Percentiles rank a stretch among this genome's conserved stretches.
Evolutionary conservation across 2,113 vertebrate genomes (phyloP).

Genomic region (Chaetops frenatus): DNA sequence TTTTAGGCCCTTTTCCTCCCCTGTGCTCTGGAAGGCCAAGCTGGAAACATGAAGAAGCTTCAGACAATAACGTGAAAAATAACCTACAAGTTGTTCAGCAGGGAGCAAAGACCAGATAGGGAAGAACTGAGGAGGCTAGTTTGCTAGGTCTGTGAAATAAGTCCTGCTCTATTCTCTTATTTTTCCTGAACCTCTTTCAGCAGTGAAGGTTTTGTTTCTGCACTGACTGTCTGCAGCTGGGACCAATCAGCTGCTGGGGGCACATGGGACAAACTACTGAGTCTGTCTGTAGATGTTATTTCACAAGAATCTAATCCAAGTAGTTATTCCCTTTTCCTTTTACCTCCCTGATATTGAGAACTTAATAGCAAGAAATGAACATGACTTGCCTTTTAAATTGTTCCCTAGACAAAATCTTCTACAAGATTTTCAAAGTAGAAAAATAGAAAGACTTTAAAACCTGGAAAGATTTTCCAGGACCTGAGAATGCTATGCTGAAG

Average conservation of each 20-base stretch:
- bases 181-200: neutral
- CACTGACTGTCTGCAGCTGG: neutral
- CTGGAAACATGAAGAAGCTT: neutral
- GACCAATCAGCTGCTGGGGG: neutral
- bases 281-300: neutral
- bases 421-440: neutral
- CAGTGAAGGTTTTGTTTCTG: neutral
- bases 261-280: fast-evolving
- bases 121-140: neutral
- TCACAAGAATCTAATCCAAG: neutral
- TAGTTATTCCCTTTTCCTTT: neutral
- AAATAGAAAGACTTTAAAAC: neutral
- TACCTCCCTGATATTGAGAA: neutral
- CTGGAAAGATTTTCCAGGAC: neutral
- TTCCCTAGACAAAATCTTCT: neutral
- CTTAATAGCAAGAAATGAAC: neutral
- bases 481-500: neutral
- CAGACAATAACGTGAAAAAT: neutral
- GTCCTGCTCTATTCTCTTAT: neutral
- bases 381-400: neutral
- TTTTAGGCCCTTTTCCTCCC: neutral
- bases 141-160: neutral
- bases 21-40: neutral
- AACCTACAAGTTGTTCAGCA: neutral
- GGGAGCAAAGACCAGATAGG: neutral